Evolutionary conservation across 92 coral and sea anemone species (phyloP), one percentile per base, ranked within the genome.

Genomic region (Hydrozoanthus gracilis): DNA sequence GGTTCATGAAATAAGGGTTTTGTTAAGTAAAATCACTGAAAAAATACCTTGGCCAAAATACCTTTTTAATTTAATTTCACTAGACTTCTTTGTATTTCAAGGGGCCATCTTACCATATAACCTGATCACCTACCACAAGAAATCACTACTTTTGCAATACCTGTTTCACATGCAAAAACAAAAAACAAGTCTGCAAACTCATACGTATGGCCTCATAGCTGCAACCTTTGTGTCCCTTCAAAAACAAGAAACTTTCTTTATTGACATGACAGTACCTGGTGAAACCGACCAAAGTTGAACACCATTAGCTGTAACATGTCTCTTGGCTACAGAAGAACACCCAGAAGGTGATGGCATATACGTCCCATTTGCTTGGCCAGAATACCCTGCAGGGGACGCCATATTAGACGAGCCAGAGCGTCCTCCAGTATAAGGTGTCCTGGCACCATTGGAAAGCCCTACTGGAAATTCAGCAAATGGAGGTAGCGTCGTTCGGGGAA

Each of bases 221-320:
- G 39, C 39, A 0, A 27, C 39, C 39, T 27, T 27, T 2, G 39
- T 27, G 39, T 27, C 39, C 39, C 39, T 27, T 27, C 39, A 27
- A 27, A 27, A 27, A 27, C 2, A 27, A 27, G n/a, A n/a, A n/a
- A 7, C 14, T 15, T 14, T 12, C 69, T 13, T 14, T 3, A 6
- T 3, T 7, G 69, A 62, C 5, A 5, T 14, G 8, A 66, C 73
- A 61, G 44, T 73, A 83, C 79, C 87, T 83, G 78, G 78, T 58
- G 87, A 83, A 8, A 69, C 44, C 3, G 87, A 71, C 87, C 87
- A 83, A n/a, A 83, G 87, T 44, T 83, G 87, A 71, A 83, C 87
- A 48, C 77, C 52, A 44, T 61, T 60, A 4, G 85, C 7, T 45
- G 27, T 35, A 65, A 11, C 27, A 3, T 70, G 58, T 67, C 62